Evolutionary conservation across 2,888 invertebrate species (phyloP), one percentile per base, ranked within the genome.

Genomic region (Neoaliturus tenellus): DNA sequence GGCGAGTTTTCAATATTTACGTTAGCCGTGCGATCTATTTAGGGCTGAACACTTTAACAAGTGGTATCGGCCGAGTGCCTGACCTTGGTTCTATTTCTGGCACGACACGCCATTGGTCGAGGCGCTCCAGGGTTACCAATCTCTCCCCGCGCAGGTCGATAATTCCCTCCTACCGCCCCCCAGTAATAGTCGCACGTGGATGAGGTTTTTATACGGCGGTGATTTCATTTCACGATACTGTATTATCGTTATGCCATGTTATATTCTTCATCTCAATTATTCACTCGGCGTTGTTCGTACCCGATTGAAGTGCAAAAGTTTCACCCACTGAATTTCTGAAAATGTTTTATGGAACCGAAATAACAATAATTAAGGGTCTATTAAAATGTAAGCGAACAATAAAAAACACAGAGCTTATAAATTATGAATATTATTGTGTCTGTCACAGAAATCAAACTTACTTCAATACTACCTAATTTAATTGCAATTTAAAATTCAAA

Each of bases 31-130:
- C 0, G 75, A 14, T 75, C 75, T 75, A 75, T 75, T 75, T 75
- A 28, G 75, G 75, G 75, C 75, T 20, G 75, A 44, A 75, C 75
- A 75, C 44, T 75, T 75, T 75, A 75, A 75, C 75, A 75, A 75
- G 75, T 75, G 75, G 75, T 75, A 75, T 75, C 75, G 75, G 75
- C 44, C 48, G 28, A 75, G 75, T 48, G 75, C 41, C 75, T 48
- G 75, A 75, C 75, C 75, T 75, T 75, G 75, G 75, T 75, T 44
- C 75, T 75, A 75, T 75, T 75, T 48, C 39, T 28, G 44, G 41
- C 25, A 14, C 48, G 75, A 10, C 44, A 75, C 75, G 28, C 75
- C 28, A 75, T 75, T 75, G 75, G 75, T 75, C 75, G 75, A 48
- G 44, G 28, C 75, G 41, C 0, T 8, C 44, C 75, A 75, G 44